Percentiles rank a stretch among this genome's conserved stretches.
Conservation (phyloP, 2,797 vertebrate species). For the Arnoldichthys spilopterus region DNA sequence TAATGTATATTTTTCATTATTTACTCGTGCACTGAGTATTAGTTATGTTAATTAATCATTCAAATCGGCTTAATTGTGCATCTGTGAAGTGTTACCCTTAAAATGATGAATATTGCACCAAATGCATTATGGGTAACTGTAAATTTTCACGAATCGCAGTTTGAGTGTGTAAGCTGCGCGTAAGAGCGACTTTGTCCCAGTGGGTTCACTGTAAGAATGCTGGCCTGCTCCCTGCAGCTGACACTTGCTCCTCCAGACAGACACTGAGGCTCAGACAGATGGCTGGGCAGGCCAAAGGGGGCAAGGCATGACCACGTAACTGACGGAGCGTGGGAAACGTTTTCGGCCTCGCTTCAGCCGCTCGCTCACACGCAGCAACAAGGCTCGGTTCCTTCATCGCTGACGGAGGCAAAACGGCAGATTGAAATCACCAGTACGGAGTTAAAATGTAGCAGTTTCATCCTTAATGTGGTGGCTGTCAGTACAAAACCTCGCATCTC, state of each 20-base stretch:
- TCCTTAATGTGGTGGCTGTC: constrained; percentile 2
- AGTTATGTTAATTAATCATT: too few relatives aligned
- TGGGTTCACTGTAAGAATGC: constrained; percentile 57
- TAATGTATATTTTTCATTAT: too few relatives aligned
- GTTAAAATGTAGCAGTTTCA: constrained; percentile 32
- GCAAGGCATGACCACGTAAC: constrained; percentile 74
- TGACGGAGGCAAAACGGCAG: constrained; percentile 37
- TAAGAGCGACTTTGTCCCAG: constrained; percentile 13
- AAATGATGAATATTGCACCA: too few relatives aligned
- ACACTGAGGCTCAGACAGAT: constrained; percentile 75
- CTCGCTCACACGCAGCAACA: constrained; percentile 69
- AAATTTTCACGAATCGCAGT: too few relatives aligned
- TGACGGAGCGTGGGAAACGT: constrained; percentile 84
- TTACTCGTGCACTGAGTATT: too few relatives aligned
- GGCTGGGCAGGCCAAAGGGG: constrained; percentile 77
- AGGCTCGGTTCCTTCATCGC: constrained; percentile 30
- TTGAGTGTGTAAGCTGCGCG: constrained; percentile 56
- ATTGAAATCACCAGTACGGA: constrained; percentile 19
- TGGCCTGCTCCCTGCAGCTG: constrained; percentile 65
- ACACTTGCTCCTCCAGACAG: constrained; percentile 77
- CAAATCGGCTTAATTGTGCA: too few relatives aligned
- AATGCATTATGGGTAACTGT: too few relatives aligned
- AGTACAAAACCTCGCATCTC: too few relatives aligned
- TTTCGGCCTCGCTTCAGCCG: constrained; percentile 81
- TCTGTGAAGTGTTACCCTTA: too few relatives aligned